Evolutionary conservation across 2,888 invertebrate species (phyloP).

Genomic region (Galerucella nymphaeae): DNA sequence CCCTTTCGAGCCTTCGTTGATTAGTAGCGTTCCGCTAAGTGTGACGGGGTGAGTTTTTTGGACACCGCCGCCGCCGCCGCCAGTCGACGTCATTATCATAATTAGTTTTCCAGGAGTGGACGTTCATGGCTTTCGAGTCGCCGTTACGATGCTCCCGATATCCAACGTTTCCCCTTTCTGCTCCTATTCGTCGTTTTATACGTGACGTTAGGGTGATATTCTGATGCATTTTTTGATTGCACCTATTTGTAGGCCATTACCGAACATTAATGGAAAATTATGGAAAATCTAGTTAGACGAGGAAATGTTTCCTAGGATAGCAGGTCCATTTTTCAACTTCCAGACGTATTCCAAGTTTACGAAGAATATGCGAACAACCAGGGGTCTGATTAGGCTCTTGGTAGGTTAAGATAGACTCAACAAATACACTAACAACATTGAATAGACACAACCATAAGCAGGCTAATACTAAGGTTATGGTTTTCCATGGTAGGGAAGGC

Average conservation of each 20-base stretch:
- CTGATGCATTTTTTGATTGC: conserved; percentile 19
- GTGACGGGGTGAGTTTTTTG: conserved; percentile 49
- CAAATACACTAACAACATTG: no score
- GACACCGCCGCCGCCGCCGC: conserved; percentile 26
- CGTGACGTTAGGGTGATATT: conserved; percentile 11
- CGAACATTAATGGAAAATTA: conserved; percentile 14
- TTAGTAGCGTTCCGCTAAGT: conserved; percentile 57
- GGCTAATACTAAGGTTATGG: no score
- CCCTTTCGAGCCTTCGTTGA: conserved; percentile 51
- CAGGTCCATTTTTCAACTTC: background rate
- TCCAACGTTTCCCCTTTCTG: conserved; percentile 30
- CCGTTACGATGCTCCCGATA: conserved; percentile 43
- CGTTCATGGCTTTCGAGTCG: conserved; percentile 37
- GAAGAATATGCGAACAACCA: no score
- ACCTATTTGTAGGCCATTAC: conserved; percentile 21
- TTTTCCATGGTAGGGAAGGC: no score
- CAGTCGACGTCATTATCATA: conserved; percentile 61
- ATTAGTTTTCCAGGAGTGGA: conserved; percentile 58
- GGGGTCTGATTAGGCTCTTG: no score
- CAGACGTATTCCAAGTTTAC: no score
- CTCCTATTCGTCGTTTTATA: conserved; percentile 5
- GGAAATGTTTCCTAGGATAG: background rate
- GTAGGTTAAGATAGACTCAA: no score
- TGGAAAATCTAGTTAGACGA: conserved; percentile 5
- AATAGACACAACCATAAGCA: no score